Evolutionary conservation across 2,888 invertebrate species (phyloP), one percentile per base, ranked within the genome.

Genomic region (Corbicula japonica): DNA sequence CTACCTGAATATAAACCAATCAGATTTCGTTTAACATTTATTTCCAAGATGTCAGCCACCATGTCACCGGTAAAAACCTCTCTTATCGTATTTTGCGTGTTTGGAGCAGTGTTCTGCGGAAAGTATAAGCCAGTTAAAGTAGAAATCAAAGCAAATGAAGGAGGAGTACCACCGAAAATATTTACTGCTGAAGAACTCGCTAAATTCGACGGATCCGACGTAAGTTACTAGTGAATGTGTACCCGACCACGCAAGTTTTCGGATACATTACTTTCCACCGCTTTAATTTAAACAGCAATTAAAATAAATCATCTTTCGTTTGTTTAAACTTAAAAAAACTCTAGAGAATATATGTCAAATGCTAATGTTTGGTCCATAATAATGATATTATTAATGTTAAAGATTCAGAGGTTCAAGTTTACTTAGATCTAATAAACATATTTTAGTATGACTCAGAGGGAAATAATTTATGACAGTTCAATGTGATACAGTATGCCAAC

Each of bases 141-240:
- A 15, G 81, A 84, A 71, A 76, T 91, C 32, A 70, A 84, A 52
- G 76, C 73, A 32, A 70, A 80, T 52, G 66, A 75, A 63, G 85
- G 83, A 10, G 86, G 86, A 10, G 84, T 86, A 26, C 83, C 86
- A 10, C 77, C 83, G 8, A 86, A 84, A 76, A 87, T 90, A 38
- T 91, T 90, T 62, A 88, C 91, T 38, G 78, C 79, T 2, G 85
- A 83, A 50, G 87, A 90, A 78, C 52, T 91, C 18, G 81, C 80
- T 18, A 77, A 86, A 76, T 91, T 84, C 52, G 90, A 91, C 68
- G 91, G 88, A 32, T 85, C 87, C 41, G 79, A 91, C 75, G 91
- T 91, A 82, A 85, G 87, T 79, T 32, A 46, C 48, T 48, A 48
- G n/a, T n/a, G n/a, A 6, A 48, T 12, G n/a, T n/a, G 8, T n/a